These are phyloP conservation scores for Mastigias papua DNA, from an alignment of 30 jellyfish, hydroid and myxozoan species.

Conservation along the genomic window DNA sequence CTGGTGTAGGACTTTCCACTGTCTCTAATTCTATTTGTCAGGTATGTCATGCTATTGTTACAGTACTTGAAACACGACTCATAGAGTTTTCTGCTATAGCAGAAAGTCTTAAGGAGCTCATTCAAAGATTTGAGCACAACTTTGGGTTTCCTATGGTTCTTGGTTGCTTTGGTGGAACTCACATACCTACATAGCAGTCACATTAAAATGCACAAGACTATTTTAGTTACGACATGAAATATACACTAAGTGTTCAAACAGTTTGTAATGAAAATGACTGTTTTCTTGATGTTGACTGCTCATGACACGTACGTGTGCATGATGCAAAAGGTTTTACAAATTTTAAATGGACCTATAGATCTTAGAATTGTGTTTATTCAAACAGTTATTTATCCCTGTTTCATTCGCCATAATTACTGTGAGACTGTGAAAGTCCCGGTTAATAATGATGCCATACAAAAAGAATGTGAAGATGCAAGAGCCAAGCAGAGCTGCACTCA, in stretches of 20 bases:
- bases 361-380: constrained; percentile 19
- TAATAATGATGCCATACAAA: too few relatives aligned
- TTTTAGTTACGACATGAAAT: constrained; percentile 78
- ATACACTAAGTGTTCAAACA: constrained; percentile 75
- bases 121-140: constrained; percentile 31
- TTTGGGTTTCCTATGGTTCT: constrained; percentile 81
- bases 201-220: constrained; percentile 84
- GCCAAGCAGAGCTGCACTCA: too few relatives aligned
- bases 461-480: too few relatives aligned
- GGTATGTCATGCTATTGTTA: constrained; percentile 22
- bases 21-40: constrained; percentile 17
- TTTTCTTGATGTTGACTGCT: constrained; percentile 58
- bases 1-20: constrained; percentile 24
- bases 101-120: constrained; percentile 45
- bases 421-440: constrained; percentile 23
- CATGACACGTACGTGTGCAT: constrained; percentile 85
- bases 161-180: constrained; percentile 89
- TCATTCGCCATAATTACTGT: constrained; percentile 62
- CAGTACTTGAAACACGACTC: constrained; percentile 15
- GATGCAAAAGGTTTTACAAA: constrained; percentile 63
- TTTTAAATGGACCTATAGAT: constrained; percentile 62
- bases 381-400: constrained; percentile 52
- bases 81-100: constrained; percentile 17
- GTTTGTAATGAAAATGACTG: constrained; percentile 65
- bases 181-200: too few relatives aligned